Percentiles rank a stretch among this genome's conserved stretches.
Conservation (phyloP, 2,797 vertebrate genomes). For the Ctenopoma kingsleyae region DNA sequence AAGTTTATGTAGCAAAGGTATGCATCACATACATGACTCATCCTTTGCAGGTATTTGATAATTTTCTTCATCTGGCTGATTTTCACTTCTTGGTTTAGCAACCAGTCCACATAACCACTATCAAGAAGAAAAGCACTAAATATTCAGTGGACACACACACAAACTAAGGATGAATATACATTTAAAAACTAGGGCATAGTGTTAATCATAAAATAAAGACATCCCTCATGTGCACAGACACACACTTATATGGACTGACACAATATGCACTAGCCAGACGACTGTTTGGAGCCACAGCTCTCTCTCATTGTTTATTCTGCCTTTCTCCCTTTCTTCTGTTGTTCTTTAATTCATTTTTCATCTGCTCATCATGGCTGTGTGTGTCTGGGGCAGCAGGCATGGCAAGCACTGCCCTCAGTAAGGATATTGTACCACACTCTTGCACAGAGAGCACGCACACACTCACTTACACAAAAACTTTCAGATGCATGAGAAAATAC, state of each 20-base stretch:
- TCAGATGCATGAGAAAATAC: conserved; percentile 60
- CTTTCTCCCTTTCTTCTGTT: conserved; percentile 77
- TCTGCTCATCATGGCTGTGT: conserved; percentile 78
- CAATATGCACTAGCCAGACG: conserved; percentile 50
- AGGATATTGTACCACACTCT: conserved; percentile 78
- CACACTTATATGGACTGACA: conserved; percentile 44
- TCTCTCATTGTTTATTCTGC: conserved; percentile 80
- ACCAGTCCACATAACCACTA: conserved; percentile 9
- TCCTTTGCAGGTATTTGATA: background rate
- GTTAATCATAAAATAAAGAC: conserved; percentile 71
- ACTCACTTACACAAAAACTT: conserved; percentile 31
- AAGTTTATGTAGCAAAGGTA: background rate
- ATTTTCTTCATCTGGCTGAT: conserved; percentile 9
- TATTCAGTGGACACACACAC: conserved; percentile 60
- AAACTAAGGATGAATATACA: conserved; percentile 34
- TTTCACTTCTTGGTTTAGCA: conserved; percentile 14
- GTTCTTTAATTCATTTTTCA: conserved; percentile 89
- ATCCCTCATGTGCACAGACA: conserved; percentile 37
- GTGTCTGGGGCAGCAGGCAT: conserved; percentile 77
- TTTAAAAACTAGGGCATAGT: conserved; percentile 53
- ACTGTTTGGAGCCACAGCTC: conserved; percentile 71
- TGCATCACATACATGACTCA: background rate
- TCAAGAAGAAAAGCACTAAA: conserved; percentile 49
- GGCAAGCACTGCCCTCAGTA: conserved; percentile 77
- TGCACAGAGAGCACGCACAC: conserved; percentile 48